These are phyloP conservation scores for Numenius arquata DNA, from an alignment of 2,113 vertebrate genomes.

Conservation along the genomic window DNA sequence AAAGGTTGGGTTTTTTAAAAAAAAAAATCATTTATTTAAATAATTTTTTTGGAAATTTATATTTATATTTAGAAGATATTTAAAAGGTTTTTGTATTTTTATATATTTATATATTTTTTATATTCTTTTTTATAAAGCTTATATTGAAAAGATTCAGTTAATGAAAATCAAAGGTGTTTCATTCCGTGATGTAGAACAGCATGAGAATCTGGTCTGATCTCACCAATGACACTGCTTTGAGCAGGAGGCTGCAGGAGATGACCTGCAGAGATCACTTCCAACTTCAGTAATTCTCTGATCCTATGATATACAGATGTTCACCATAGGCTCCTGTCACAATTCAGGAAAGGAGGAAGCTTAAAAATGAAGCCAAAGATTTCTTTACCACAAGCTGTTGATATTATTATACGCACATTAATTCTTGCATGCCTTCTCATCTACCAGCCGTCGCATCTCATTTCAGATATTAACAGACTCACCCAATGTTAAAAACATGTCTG, in stretches of 20 bases:
- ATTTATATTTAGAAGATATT: too few species aligned
- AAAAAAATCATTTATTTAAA: too few species aligned
- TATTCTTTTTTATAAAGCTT: too few species aligned
- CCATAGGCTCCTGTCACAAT: not conserved
- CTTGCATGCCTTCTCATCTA: not conserved
- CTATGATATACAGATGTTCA: not conserved
- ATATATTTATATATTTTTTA: too few species aligned
- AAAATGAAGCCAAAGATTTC: not conserved
- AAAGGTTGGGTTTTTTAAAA: not conserved
- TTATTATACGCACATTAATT: not conserved
- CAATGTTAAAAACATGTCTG: not conserved
- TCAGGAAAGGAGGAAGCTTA: not conserved
- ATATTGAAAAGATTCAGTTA: not conserved
- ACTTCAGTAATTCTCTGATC: not conserved
- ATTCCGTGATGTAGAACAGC: not conserved
- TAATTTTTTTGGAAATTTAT: too few species aligned
- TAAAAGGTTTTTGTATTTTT: too few species aligned
- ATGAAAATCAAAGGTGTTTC: not conserved
- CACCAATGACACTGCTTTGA: not conserved
- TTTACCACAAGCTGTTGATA: not conserved
- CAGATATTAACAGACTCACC: not conserved
- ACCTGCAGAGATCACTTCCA: not conserved
- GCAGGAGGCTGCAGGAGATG: not conserved
- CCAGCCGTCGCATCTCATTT: not conserved
- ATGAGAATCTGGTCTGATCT: not conserved